Percentiles rank a stretch among this genome's conserved stretches.
phyloP scores from a whole-genome alignment of 53 echinoderm and acorn worm species.

The Mesocentrotus franciscanus region DNA sequence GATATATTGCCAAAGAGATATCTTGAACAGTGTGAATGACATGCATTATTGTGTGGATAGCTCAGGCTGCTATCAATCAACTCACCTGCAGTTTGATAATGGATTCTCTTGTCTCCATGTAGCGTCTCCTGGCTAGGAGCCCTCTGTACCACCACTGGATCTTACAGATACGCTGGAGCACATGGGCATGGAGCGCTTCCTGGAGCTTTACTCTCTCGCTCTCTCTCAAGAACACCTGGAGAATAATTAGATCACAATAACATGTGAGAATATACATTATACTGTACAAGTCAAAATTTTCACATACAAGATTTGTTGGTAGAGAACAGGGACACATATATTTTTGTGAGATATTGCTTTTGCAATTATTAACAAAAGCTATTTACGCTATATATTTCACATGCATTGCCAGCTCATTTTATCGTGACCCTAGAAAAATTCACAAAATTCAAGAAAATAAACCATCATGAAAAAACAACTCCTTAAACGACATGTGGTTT shows the following conservation, averaged over 20 bases:
- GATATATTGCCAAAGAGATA: background rate
- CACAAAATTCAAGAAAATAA: too few relatives aligned
- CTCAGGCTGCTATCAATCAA: background rate
- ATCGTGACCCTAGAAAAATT: too few relatives aligned
- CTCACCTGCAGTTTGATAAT: constrained; percentile 87
- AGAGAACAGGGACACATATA: too few relatives aligned
- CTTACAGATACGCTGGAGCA: constrained; percentile 81
- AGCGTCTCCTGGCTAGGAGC: constrained; percentile 81
- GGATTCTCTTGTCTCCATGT: constrained; percentile 77
- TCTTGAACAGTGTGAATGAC: background rate
- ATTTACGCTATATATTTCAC: too few relatives aligned
- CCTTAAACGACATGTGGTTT: background rate
- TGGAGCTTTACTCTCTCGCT: constrained; percentile 93
- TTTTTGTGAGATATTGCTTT: too few relatives aligned
- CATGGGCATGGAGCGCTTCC: constrained; percentile 88
- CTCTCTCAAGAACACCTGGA: constrained; percentile 92
- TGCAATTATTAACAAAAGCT: too few relatives aligned
- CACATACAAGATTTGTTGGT: too few relatives aligned
- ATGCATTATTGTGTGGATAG: background rate
- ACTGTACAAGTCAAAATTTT: too few relatives aligned
- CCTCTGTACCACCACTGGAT: constrained; percentile 93
- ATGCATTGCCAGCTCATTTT: too few relatives aligned
- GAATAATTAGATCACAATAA: background rate
- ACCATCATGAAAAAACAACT: too few relatives aligned
- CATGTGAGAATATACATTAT: too few relatives aligned